Conservation (phyloP, 2,888 invertebrate species). For the Saturnia pavonia region DNA sequence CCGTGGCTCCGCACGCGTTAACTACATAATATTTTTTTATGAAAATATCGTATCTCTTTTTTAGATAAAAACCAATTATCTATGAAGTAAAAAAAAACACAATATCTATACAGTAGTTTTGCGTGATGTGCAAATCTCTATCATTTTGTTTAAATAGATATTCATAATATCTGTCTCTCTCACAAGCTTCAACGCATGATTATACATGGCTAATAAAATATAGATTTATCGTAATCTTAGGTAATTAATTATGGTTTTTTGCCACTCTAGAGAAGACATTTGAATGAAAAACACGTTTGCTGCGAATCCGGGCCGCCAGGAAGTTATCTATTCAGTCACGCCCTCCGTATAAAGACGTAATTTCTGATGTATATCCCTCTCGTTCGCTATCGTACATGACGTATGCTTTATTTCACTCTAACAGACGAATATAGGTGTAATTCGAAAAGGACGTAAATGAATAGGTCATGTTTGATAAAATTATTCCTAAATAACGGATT, state of each 20-base stretch:
- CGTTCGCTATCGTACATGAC: slow-evolving; percentile 36
- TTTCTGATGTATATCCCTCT: slow-evolving; percentile 42
- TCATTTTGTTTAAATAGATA: too few species aligned
- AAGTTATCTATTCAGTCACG: slow-evolving; percentile 74
- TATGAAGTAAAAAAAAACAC: too few species aligned
- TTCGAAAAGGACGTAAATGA: slow-evolving; percentile 41
- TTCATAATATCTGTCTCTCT: neutral
- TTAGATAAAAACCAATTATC: too few species aligned
- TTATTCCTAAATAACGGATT: neutral
- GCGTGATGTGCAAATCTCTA: too few species aligned
- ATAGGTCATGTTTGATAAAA: slow-evolving; percentile 19
- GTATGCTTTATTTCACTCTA: slow-evolving; percentile 35
- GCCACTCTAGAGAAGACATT: slow-evolving; percentile 8
- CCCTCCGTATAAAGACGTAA: slow-evolving; percentile 50
- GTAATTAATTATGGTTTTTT: slow-evolving; percentile 10
- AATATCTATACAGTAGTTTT: too few species aligned
- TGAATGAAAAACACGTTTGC: slow-evolving; percentile 19
- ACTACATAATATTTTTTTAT: too few species aligned
- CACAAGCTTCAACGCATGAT: slow-evolving; percentile 1
- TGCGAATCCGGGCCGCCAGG: slow-evolving; percentile 27
- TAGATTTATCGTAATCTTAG: neutral
- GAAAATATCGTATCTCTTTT: too few species aligned
- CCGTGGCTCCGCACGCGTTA: too few species aligned
- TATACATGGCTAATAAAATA: slow-evolving; percentile 5
- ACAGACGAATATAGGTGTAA: slow-evolving; percentile 36